Evolutionary conservation across 2,888 invertebrate species (phyloP).

Genomic region (Stenurella melanura): DNA sequence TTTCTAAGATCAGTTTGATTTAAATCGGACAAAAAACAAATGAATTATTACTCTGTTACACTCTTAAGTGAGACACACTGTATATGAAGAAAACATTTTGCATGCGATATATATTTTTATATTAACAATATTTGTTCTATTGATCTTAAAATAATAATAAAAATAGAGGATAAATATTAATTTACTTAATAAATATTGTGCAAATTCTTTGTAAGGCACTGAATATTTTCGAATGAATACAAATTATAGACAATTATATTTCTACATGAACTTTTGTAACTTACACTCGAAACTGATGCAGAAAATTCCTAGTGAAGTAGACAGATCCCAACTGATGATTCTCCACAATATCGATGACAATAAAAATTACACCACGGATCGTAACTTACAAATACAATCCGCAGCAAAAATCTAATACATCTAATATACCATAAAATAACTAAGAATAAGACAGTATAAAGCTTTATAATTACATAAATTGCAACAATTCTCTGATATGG

Average conservation of each 20-base stretch:
- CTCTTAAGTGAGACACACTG: too few relatives aligned
- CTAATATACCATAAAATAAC: slow-evolving; percentile 59
- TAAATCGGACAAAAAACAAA: too few relatives aligned
- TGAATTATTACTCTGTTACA: too few relatives aligned
- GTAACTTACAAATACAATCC: slow-evolving; percentile 75
- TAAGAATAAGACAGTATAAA: slow-evolving; percentile 50
- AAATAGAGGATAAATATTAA: too few relatives aligned
- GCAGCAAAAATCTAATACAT: slow-evolving; percentile 62
- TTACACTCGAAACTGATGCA: slow-evolving; percentile 63
- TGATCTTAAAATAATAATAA: too few relatives aligned
- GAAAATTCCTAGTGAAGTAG: slow-evolving; percentile 62
- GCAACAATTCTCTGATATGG: slow-evolving; percentile 43
- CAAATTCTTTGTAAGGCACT: slow-evolving; percentile 41
- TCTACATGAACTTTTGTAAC: slow-evolving; percentile 64
- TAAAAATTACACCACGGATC: slow-evolving; percentile 67
- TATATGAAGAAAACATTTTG: too few relatives aligned
- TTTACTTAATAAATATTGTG: slow-evolving; percentile 5
- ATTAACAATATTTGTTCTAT: too few relatives aligned
- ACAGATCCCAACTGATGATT: slow-evolving; percentile 64
- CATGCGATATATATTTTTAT: background rate
- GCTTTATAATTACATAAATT: slow-evolving; percentile 44
- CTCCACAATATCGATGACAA: slow-evolving; percentile 64
- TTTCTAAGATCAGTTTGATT: too few relatives aligned
- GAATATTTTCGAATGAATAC: slow-evolving; percentile 56
- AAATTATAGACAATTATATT: slow-evolving; percentile 52